Conservation (phyloP, 2,888 invertebrate genomes). For the Antitype chi region DNA sequence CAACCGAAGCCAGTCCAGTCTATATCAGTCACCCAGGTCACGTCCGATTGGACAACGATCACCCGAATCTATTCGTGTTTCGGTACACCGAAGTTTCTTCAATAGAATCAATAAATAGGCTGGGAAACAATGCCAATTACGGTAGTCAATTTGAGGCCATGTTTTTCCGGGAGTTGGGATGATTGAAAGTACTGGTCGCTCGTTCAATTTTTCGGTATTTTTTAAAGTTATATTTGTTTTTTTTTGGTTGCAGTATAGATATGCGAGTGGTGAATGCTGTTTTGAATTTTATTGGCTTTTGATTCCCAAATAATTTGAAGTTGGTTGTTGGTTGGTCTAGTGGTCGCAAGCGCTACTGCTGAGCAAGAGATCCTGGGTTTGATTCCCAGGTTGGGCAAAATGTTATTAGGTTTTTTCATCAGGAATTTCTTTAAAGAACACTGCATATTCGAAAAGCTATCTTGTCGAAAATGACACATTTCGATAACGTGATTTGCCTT, state of each 20-base stretch:
- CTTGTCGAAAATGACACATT: too few relatives aligned
- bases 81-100: conserved; percentile 44
- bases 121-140: conserved; percentile 47
- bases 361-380: too few relatives aligned
- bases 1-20: conserved; percentile 12
- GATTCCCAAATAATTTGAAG: too few relatives aligned
- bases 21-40: conserved; percentile 51
- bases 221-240: background rate
- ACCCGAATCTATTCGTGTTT: conserved; percentile 59
- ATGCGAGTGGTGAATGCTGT: background rate
- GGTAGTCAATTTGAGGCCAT: conserved; percentile 20
- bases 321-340: too few relatives aligned
- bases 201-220: background rate
- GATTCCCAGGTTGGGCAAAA: too few relatives aligned
- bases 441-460: too few relatives aligned
- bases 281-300: background rate
- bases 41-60: conserved; percentile 60
- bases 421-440: too few relatives aligned
- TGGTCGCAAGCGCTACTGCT: too few relatives aligned
- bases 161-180: conserved; percentile 25
- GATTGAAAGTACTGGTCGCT: conserved; percentile 8
- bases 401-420: too few relatives aligned
- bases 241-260: background rate
- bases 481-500: too few relatives aligned
- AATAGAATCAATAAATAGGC: conserved; percentile 56